These are phyloP conservation scores for Fukomys damarensis DNA, from an alignment of 2,113 vertebrate species.

Conservation along the genomic window DNA sequence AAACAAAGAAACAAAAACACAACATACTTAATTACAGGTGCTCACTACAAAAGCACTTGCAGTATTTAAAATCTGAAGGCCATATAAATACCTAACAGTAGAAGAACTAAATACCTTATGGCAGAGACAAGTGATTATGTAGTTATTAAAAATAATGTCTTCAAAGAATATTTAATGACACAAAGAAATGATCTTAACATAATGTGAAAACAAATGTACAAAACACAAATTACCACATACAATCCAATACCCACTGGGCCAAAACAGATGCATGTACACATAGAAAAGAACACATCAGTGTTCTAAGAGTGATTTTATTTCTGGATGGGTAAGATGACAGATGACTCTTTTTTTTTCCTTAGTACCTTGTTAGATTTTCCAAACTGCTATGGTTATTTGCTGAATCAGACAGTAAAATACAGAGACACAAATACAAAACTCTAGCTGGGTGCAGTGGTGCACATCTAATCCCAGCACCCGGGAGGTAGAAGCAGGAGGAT, in stretches of 20 bases:
- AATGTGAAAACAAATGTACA: neutral
- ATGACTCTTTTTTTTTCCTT: neutral
- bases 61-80: conserved; percentile 20
- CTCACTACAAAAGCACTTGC: neutral
- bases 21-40: neutral
- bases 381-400: conserved; percentile 38
- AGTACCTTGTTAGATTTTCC: neutral
- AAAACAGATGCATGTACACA: neutral
- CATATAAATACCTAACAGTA: neutral
- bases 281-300: neutral
- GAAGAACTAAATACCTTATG: neutral
- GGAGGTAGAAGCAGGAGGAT: neutral
- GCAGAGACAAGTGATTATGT: neutral
- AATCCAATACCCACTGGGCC: neutral
- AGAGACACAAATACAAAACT: neutral
- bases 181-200: neutral
- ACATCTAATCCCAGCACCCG: neutral
- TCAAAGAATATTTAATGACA: conserved; percentile 28
- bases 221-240: neutral
- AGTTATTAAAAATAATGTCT: conserved; percentile 19
- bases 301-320: neutral
- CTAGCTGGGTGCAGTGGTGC: neutral
- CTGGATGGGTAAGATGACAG: neutral
- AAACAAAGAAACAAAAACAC: neutral
- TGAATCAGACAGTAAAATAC: neutral